A percentile compares a stretch with the other conserved stretches of the same genome.
Conservation (phyloP, 1,140 invertebrate genomes). For the Cyclargus thomasi region DNA sequence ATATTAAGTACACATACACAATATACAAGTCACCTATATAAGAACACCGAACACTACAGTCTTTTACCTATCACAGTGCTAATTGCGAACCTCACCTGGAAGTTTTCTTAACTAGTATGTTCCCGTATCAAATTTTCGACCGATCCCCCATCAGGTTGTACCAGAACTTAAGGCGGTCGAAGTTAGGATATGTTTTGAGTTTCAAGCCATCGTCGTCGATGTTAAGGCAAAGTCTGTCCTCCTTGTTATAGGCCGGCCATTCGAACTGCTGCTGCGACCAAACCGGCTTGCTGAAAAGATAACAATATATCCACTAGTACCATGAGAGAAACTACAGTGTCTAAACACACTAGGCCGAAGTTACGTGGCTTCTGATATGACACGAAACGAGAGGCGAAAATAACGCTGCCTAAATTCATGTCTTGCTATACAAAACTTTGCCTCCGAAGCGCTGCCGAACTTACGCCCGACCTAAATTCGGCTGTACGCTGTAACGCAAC, state of each 20-base stretch:
- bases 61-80: not conserved
- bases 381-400: no score
- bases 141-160: constrained; percentile 34
- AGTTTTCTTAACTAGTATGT: constrained; percentile 19
- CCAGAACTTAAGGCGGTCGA: constrained; percentile 43
- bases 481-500: no score
- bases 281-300: constrained; percentile 43
- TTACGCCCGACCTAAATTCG: no score
- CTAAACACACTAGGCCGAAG: no score
- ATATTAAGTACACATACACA: constrained; percentile 4
- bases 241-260: constrained; percentile 44
- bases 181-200: constrained; percentile 31
- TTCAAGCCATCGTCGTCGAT: constrained; percentile 36
- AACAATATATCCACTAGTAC: no score
- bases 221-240: constrained; percentile 33
- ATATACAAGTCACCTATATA: constrained; percentile 9
- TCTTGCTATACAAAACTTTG: no score
- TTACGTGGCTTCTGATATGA: no score
- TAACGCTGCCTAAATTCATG: no score
- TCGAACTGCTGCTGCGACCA: constrained; percentile 37
- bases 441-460: no score
- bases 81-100: not conserved
- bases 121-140: constrained; percentile 40
- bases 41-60: constrained; percentile 3
- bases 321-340: no score